Percentiles rank a stretch among this genome's conserved stretches.
Evolutionary conservation across 2,113 vertebrate genomes (phyloP).

Genomic region (Tinamus guttatus): DNA sequence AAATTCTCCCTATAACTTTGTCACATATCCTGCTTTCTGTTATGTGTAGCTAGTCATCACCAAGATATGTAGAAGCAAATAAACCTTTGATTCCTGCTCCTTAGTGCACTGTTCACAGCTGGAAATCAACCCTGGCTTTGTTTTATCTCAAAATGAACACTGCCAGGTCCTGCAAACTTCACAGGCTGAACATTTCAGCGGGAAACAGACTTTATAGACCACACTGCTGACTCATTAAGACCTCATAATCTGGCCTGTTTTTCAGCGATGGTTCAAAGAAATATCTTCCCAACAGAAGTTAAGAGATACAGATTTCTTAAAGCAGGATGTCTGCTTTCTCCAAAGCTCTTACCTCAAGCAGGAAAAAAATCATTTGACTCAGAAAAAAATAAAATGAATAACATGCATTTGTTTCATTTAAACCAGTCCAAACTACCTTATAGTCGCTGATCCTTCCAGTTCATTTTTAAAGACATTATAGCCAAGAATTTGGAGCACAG

Average conservation of each 20-base stretch:
- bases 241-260: neutral
- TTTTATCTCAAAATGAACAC: conserved; percentile 16
- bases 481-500: neutral
- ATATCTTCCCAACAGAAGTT: neutral
- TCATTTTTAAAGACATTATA: neutral
- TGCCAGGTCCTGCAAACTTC: neutral
- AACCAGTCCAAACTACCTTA: neutral
- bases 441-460: neutral
- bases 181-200: neutral
- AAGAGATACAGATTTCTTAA: neutral
- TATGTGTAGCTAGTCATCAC: neutral
- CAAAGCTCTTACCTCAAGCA: neutral
- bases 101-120: neutral
- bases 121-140: neutral
- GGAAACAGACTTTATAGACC: neutral
- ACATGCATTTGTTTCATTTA: neutral
- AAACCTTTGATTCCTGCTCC: neutral
- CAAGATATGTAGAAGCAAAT: neutral
- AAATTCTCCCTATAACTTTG: neutral
- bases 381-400: neutral
- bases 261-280: neutral
- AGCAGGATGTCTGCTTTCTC: neutral
- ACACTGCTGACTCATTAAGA: neutral
- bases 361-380: neutral
- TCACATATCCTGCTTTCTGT: neutral